phyloP scores from a whole-genome alignment of 2,888 invertebrate species.

The Listrodromus nycthemerus region DNA sequence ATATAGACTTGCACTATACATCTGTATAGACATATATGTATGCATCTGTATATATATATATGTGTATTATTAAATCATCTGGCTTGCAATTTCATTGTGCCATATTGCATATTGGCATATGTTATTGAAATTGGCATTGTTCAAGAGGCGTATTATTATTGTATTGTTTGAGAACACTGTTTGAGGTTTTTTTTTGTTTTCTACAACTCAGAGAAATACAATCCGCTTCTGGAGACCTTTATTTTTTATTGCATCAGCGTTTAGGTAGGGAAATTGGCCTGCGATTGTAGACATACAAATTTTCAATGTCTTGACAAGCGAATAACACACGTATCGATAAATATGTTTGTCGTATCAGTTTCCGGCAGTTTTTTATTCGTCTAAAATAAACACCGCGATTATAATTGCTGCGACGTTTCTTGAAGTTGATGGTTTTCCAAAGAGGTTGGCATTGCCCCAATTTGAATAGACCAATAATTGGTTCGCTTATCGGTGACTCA shows the following conservation, averaged over 20 bases:
- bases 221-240: not conserved
- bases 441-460: constrained; percentile 17
- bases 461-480: constrained; percentile 18
- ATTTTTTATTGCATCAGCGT: not conserved
- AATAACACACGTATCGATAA: too few species aligned
- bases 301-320: too few species aligned
- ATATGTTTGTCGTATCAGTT: too few species aligned
- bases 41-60: not conserved
- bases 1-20: constrained; percentile 27
- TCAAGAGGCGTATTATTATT: constrained; percentile 33
- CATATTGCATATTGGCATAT: constrained; percentile 59
- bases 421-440: constrained; percentile 18
- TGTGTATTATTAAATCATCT: constrained; percentile 45
- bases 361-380: not conserved
- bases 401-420: not conserved
- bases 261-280: not conserved
- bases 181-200: not conserved
- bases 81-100: constrained; percentile 53
- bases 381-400: too few species aligned
- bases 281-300: not conserved
- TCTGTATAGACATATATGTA: not conserved
- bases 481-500: not conserved
- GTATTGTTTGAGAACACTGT: constrained; percentile 35
- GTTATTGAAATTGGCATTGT: constrained; percentile 62
- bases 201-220: not conserved